phyloP scores from a whole-genome alignment of 1,140 invertebrate genomes.

The Mesaphorura yosii region DNA sequence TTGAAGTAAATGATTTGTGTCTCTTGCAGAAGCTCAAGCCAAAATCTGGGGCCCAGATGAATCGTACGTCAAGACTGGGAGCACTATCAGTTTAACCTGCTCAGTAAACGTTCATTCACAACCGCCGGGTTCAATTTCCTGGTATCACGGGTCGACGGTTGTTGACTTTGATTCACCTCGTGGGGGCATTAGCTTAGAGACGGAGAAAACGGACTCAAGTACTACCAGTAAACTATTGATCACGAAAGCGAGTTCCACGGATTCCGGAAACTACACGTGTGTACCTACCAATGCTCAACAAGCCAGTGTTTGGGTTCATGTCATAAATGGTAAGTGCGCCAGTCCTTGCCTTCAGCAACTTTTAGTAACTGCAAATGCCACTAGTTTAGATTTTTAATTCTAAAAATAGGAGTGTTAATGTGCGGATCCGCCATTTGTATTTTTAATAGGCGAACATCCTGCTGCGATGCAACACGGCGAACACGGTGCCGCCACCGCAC shows the following conservation, averaged over 20 bases:
- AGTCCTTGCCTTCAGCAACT: too few relatives aligned
- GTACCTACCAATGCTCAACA: constrained; percentile 75
- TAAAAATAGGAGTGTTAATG: background rate
- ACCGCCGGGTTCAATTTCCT: constrained; percentile 60
- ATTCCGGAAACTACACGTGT: constrained; percentile 71
- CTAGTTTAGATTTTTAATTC: background rate
- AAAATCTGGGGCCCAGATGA: constrained; percentile 72
- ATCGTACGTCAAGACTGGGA: constrained; percentile 77
- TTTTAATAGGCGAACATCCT: constrained; percentile 45
- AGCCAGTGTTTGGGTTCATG: constrained; percentile 73
- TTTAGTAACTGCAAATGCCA: too few relatives aligned
- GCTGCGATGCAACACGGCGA: constrained; percentile 48
- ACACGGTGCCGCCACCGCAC: constrained; percentile 23
- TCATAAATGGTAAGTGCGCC: constrained; percentile 66
- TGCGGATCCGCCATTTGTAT: too few relatives aligned
- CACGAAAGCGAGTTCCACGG: constrained; percentile 66
- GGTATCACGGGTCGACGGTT: constrained; percentile 67
- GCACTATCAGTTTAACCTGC: constrained; percentile 77
- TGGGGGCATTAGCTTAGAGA: constrained; percentile 75
- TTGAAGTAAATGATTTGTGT: too few relatives aligned
- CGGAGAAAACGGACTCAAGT: constrained; percentile 74
- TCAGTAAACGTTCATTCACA: constrained; percentile 75
- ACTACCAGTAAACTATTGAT: constrained; percentile 79
- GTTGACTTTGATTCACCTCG: constrained; percentile 76
- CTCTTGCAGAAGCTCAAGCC: constrained; percentile 70